Base-by-base conservation (phyloP, 2,888 invertebrate genomes). In the Stramonita haemastoma region DNA sequence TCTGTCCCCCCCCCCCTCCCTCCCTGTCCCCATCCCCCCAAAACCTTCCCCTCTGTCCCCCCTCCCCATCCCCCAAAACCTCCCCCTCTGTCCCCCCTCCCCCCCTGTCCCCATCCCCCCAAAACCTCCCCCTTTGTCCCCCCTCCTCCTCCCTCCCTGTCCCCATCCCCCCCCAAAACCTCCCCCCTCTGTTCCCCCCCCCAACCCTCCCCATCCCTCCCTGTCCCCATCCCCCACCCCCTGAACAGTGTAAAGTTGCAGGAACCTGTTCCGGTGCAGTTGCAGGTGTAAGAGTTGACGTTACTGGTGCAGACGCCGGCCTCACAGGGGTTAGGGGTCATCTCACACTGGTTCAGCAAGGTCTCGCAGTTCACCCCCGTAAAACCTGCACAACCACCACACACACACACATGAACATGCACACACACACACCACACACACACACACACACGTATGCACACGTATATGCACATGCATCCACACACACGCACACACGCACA, bases 321-420 rank as follows among this genome's bases (percentile, higher is more conserved):
- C 8, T 89, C n/a, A 91, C 96, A 96, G 0, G 95, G 95, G 92
- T n/a, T 29, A 11, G 86, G 86, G 34, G 97, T 96, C n/a, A 89
- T 85, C 6, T 91, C 92, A 93, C 97, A 97, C 8, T 97, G 96
- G 93, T 97, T 96, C 26, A 97, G 94, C 83, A 96, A 93, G 56
- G 94, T 46, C 46, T 8, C 8, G 4, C 46, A 46, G 46, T 46
- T 46, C 46, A 46, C 94, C 29, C 97, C 97, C 93, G 92, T 93
- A 92, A 92, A 95, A 17, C 95, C 95, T 94, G 88, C n/a, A 90
- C 46, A 46, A 46, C 46, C 46, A 46, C 46, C 46, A 46, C 46
- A 5, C 46, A 46, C 46, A 46, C 46, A 46, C 8, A 46, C 46
- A n/a, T n/a, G n/a, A 8, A 32, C 32, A 32, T 32, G 32, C 15